Conservation (phyloP, 2,888 invertebrate species). For the Campoplex capitator region DNA sequence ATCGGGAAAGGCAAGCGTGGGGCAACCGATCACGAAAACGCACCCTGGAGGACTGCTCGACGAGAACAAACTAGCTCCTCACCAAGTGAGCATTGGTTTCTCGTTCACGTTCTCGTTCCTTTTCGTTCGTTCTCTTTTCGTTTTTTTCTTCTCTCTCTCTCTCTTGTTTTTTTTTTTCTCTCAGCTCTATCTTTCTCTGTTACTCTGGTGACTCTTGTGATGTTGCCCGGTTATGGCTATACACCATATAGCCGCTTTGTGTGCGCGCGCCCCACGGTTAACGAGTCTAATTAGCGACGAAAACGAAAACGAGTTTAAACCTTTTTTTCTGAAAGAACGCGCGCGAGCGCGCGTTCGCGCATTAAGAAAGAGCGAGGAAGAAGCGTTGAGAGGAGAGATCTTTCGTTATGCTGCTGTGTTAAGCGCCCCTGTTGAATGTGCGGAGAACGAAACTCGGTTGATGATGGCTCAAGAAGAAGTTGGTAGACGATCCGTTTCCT, state of each 20-base stretch:
- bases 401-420: conserved; percentile 32
- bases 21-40: conserved; percentile 76
- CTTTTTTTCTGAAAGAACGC: conserved; percentile 75
- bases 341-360: conserved; percentile 38
- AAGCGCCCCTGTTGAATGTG: not conserved
- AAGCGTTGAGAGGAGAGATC: conserved; percentile 42
- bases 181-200: conserved; percentile 33
- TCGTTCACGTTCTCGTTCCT: conserved; percentile 71
- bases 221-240: conserved; percentile 83
- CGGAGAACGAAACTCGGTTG: not conserved
- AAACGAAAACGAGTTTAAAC: conserved; percentile 85
- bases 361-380: conserved; percentile 20
- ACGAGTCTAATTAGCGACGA: conserved; percentile 85
- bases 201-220: conserved; percentile 71
- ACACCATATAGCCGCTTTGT: conserved; percentile 71
- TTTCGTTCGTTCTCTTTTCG: conserved; percentile 68
- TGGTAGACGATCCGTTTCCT: not conserved
- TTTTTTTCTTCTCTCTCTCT: conserved; percentile 74
- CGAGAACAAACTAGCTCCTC: conserved; percentile 81
- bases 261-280: conserved; percentile 80
- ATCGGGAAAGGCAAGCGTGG: conserved; percentile 39
- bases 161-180: conserved; percentile 64
- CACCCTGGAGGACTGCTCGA: conserved; percentile 83
- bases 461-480: conserved; percentile 16
- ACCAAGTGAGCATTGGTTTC: conserved; percentile 76